Evolutionary conservation across 1,140 invertebrate genomes (phyloP).

Genomic region (Drosophila watanabei): DNA sequence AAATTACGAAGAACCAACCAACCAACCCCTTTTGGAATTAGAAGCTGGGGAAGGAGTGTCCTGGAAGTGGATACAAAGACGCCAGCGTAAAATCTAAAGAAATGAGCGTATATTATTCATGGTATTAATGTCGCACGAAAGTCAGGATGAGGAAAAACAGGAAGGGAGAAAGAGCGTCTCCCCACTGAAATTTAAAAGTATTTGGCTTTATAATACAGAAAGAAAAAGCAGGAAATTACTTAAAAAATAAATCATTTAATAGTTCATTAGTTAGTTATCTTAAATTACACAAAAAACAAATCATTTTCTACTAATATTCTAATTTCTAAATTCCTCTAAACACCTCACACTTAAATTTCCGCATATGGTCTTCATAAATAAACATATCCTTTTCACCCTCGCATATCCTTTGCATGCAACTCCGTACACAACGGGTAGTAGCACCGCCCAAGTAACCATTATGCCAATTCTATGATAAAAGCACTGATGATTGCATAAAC

Average conservation of each 20-base stretch:
- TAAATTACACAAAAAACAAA: background rate
- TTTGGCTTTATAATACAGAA: background rate
- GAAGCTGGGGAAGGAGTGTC: constrained; percentile 19
- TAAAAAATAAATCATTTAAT: background rate
- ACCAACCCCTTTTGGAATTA: constrained; percentile 79
- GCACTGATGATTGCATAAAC: constrained; percentile 68
- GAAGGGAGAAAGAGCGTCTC: background rate
- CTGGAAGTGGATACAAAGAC: constrained; percentile 12
- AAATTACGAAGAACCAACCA: constrained; percentile 74
- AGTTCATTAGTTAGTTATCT: background rate
- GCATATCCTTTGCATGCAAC: constrained; percentile 24
- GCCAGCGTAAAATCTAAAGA: constrained; percentile 67
- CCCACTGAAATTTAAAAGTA: background rate
- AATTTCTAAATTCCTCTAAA: background rate
- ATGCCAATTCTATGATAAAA: constrained; percentile 70
- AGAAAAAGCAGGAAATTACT: background rate
- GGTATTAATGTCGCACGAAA: constrained; percentile 73
- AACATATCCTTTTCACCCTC: constrained; percentile 2
- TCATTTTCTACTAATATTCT: background rate
- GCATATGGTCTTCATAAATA: constrained; percentile 12
- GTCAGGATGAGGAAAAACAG: background rate
- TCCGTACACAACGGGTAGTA: constrained; percentile 24
- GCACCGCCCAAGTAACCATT: constrained; percentile 29
- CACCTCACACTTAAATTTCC: background rate
- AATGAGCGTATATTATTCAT: constrained; percentile 83